Percentiles rank a stretch among this genome's conserved stretches.
Evolutionary conservation across 2,888 invertebrate genomes (phyloP).

Genomic region (Gortyna flavago): DNA sequence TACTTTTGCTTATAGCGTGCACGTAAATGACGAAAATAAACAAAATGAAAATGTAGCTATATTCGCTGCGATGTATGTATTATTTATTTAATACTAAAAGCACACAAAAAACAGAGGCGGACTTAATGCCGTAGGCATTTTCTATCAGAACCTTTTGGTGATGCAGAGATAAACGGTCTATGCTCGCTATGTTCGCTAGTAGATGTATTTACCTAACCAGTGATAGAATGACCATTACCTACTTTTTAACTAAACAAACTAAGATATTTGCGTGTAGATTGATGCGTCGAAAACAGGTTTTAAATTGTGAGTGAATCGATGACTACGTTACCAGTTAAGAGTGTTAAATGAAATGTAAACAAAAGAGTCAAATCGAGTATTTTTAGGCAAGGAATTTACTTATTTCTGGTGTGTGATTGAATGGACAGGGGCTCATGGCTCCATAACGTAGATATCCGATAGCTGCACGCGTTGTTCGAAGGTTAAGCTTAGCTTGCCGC

Average conservation of each 20-base stretch:
- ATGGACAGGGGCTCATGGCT: neutral
- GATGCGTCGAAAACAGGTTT: constrained; percentile 55
- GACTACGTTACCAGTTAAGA: constrained; percentile 36
- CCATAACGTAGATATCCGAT: neutral
- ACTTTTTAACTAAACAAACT: constrained; percentile 52
- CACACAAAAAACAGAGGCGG: too few relatives aligned
- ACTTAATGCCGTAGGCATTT: too few relatives aligned
- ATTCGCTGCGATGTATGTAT: neutral
- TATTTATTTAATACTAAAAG: too few relatives aligned
- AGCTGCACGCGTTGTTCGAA: neutral
- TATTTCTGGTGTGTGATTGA: constrained; percentile 15
- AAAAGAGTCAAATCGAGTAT: constrained; percentile 15
- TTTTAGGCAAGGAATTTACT: constrained; percentile 36
- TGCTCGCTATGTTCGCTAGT: neutral
- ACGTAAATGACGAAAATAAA: neutral
- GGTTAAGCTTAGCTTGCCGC: neutral
- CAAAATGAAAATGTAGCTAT: neutral
- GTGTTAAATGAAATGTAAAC: constrained; percentile 52
- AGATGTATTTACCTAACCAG: constrained; percentile 18
- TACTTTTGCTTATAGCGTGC: neutral
- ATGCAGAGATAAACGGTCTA: neutral
- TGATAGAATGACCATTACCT: constrained; percentile 45
- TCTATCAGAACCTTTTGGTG: neutral
- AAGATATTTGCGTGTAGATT: constrained; percentile 42
- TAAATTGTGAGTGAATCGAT: constrained; percentile 45